Evolutionary conservation across 1,140 invertebrate genomes (phyloP).

Genomic region (Cherax quadricarinatus): DNA sequence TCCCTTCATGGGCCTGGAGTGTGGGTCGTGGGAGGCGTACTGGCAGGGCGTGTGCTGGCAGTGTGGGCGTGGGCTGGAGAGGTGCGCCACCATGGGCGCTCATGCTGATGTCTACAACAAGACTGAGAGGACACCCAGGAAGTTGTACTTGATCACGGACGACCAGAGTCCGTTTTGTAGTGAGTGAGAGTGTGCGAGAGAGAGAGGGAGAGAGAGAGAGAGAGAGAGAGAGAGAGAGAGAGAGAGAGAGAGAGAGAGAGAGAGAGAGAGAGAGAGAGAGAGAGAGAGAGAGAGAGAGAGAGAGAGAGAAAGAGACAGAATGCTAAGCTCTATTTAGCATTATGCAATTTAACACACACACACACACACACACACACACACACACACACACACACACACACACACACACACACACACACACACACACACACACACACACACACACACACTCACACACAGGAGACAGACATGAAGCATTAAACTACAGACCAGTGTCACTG

Average conservation of each 20-base stretch:
- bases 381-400: no score
- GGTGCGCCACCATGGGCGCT: constrained; percentile 82
- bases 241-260: constrained; percentile 38
- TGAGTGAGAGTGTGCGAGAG: constrained; percentile 79
- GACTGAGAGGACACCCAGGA: background rate
- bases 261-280: constrained; percentile 34
- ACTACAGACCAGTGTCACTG: no score
- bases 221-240: constrained; percentile 50
- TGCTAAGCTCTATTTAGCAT: no score
- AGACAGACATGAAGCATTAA: no score
- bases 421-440: no score
- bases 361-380: no score
- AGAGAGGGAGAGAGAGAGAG: constrained; percentile 29
- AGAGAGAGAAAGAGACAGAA: background rate
- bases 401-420: no score
- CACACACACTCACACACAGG: no score
- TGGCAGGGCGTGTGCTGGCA: constrained; percentile 49
- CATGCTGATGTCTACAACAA: constrained; percentile 33
- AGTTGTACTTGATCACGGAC: constrained; percentile 83
- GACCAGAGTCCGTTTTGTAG: constrained; percentile 84
- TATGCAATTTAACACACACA: no score
- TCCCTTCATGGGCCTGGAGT: constrained; percentile 86
- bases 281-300: background rate
- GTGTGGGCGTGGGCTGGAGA: background rate
- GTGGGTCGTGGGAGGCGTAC: constrained; percentile 81